These are phyloP conservation scores for Nymphalis polychloros DNA, from an alignment of 2,888 invertebrate species.

Conservation along the genomic window DNA sequence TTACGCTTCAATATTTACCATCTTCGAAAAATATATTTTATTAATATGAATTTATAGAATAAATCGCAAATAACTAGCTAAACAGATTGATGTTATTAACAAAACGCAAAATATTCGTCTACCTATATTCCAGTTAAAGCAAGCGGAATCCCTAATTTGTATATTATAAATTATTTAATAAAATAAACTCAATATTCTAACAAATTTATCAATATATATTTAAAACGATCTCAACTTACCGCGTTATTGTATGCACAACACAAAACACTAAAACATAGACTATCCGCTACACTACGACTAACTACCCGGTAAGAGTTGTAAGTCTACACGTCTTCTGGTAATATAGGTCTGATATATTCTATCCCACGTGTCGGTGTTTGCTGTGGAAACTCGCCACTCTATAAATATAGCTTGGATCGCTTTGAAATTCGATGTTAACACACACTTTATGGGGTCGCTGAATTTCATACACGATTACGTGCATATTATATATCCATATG, in stretches of 20 bases:
- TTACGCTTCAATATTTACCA: too few relatives aligned
- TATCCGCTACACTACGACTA: constrained; percentile 38
- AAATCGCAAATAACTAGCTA: too few relatives aligned
- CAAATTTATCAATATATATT: neutral
- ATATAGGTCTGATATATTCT: constrained; percentile 48
- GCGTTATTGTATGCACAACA: constrained; percentile 32
- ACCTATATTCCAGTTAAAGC: too few relatives aligned
- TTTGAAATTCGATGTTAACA: constrained; percentile 40
- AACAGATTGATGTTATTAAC: too few relatives aligned
- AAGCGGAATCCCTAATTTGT: too few relatives aligned
- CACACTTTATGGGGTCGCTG: constrained; percentile 39
- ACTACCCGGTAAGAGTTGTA: constrained; percentile 30
- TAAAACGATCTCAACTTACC: constrained; percentile 31
- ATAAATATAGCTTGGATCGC: constrained; percentile 42
- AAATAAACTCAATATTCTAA: too few relatives aligned
- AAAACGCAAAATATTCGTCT: too few relatives aligned
- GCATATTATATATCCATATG: neutral
- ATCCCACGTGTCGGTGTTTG: constrained; percentile 36
- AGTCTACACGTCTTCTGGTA: constrained; percentile 46
- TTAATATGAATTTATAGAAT: too few relatives aligned
- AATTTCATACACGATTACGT: neutral
- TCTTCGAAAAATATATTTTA: too few relatives aligned
- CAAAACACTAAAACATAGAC: constrained; percentile 28
- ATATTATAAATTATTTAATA: too few relatives aligned
- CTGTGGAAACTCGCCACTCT: constrained; percentile 40